Conservation (phyloP, 2,888 invertebrate species). For the Spialia ferax region DNA sequence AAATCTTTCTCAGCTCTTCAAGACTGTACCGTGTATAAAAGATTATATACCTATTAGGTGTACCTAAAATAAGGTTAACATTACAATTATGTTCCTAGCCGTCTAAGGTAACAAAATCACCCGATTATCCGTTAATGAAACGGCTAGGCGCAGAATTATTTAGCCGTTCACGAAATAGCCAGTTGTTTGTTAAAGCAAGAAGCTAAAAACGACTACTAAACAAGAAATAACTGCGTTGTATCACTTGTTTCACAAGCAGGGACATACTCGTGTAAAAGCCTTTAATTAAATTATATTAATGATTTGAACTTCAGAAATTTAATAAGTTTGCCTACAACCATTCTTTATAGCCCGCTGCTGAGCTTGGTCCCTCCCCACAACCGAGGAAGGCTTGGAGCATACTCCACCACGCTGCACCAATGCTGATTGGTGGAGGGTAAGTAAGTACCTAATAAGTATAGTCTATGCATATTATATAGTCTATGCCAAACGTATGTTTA, state of each 20-base stretch:
- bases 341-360: too few species aligned
- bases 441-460: too few species aligned
- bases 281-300: neutral
- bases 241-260: conserved; percentile 5
- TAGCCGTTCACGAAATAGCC: conserved; percentile 23
- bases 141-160: conserved; percentile 27
- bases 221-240: conserved; percentile 26
- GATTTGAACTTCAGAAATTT: too few species aligned
- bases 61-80: conserved; percentile 15
- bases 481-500: too few species aligned
- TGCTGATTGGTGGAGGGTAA: too few species aligned
- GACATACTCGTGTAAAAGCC: neutral
- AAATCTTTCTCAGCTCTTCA: too few species aligned
- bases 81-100: conserved; percentile 4
- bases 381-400: too few species aligned
- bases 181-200: conserved; percentile 25
- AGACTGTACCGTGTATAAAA: neutral
- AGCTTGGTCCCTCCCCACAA: too few species aligned
- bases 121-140: conserved; percentile 37
- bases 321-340: too few species aligned
- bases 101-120: conserved; percentile 16
- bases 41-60: too few species aligned
- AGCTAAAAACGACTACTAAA: conserved; percentile 14
- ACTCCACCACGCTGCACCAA: too few species aligned
- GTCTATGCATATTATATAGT: too few species aligned